Conservation (phyloP, 2,113 vertebrate genomes). For the Platysteira castanea region DNA sequence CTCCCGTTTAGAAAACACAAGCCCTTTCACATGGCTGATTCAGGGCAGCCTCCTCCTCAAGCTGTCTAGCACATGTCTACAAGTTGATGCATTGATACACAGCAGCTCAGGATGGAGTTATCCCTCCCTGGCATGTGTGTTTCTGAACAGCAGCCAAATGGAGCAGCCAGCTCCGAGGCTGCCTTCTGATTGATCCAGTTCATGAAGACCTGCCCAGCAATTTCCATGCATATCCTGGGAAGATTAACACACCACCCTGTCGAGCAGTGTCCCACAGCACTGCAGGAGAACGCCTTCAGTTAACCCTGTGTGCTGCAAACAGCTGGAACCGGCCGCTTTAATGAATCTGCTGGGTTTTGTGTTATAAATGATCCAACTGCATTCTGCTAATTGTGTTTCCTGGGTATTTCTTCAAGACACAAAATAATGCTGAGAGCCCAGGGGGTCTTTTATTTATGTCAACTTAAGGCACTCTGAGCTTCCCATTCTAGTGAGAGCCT, state of each 20-base stretch:
- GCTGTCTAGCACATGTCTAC: constrained; percentile 20
- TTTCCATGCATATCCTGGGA: neutral
- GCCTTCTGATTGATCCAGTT: neutral
- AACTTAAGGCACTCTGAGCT: neutral
- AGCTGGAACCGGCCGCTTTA: neutral
- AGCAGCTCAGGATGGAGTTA: constrained; percentile 8
- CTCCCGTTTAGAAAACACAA: neutral
- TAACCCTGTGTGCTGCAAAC: neutral
- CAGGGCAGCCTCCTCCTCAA: neutral
- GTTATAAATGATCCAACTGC: constrained; percentile 1
- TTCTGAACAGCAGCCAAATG: neutral
- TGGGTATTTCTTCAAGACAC: neutral
- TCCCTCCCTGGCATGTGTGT: neutral
- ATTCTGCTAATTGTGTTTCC: neutral
- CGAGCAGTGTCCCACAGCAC: neutral
- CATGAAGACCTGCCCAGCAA: neutral
- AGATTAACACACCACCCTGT: neutral
- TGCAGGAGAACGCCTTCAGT: neutral
- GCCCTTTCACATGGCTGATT: neutral
- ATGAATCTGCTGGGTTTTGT: neutral
- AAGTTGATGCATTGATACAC: neutral
- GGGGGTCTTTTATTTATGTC: neutral
- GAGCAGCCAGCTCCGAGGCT: neutral
- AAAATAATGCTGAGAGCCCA: neutral
- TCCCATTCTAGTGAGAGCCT: neutral